Evolutionary conservation across 2,113 vertebrate genomes (phyloP), one percentile per base, ranked within the genome.

Genomic region (Candoia aspera): DNA sequence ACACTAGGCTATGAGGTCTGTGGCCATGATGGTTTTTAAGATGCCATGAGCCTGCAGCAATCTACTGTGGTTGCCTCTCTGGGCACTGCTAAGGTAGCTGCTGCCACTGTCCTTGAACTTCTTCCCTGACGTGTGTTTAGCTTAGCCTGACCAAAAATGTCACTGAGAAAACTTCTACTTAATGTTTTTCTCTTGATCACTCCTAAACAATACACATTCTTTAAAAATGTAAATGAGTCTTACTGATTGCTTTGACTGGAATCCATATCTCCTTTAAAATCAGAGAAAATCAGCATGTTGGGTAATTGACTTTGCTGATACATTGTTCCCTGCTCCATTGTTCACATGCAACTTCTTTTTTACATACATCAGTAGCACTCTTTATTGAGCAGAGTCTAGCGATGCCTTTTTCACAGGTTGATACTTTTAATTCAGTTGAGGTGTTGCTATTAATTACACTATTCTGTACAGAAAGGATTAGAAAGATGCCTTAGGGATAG

Each of bases 371-470:
- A 54, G 33, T 84, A 90, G 54, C 19, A 84, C 87, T 79, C 23
- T 73, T 91, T 87, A 42, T 91, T 91, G 60, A 55, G 26, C 84
- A 57, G 60, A 87, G 33, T 15, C 53, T 42, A 91, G 84, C 10
- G 64, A 73, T 87, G 85, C 33, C 53, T 64, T 73, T 73, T 91
- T 87, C 90, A 91, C 60, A 87, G 89, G 90, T 57, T 91, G 90
- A 91, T 87, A 73, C 60, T 58, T 91, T 90, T 91, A 73, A 91
- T 87, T 91, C 68, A 91, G 84, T 57, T 87, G 84, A 91, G 60
- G 29, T 55, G 90, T 57, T 57, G 49, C 49, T 87, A 87, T 91
- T 91, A 91, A 91, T 91, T 91, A 87, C 54, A 68, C 53, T 87
- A 58, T 73, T 54, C 62, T 91, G 37, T 73, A 73, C 42, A 87